Evolutionary conservation across 2,113 vertebrate species (phyloP).

Genomic region (Nesogale talazaci): DNA sequence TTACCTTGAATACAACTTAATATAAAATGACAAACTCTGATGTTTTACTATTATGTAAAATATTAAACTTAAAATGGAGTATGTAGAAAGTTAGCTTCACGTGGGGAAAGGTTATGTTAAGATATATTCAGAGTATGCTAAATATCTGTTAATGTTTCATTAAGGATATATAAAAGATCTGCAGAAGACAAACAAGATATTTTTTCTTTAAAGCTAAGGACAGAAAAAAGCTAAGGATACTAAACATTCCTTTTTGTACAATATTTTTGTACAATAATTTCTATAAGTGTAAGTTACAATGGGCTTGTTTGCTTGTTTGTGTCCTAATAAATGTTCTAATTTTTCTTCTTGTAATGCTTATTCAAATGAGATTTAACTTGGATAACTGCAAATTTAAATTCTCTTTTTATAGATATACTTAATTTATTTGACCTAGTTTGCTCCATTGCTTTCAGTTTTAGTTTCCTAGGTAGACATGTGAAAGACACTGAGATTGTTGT

Average conservation of each 20-base stretch:
- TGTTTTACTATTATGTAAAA: background rate
- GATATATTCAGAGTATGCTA: background rate
- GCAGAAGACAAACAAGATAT: background rate
- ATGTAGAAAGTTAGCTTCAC: background rate
- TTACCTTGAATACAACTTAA: background rate
- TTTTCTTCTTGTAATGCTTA: background rate
- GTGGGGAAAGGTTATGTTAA: background rate
- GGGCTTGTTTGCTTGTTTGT: background rate
- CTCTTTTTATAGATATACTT: conserved; percentile 29
- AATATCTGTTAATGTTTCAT: background rate
- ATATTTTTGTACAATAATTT: background rate
- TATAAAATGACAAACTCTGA: background rate
- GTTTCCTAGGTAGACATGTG: conserved; percentile 32
- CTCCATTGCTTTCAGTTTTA: conserved; percentile 44
- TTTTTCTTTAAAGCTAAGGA: background rate
- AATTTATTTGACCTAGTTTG: conserved; percentile 48
- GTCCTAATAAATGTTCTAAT: background rate
- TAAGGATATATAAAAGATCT: background rate
- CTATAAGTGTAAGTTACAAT: background rate
- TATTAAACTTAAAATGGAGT: background rate
- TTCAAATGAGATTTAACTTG: conserved; percentile 10
- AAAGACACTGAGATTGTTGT: background rate
- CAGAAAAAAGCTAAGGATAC: background rate
- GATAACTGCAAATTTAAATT: background rate
- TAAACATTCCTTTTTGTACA: too few species aligned